phyloP scores from a whole-genome alignment of 2,797 vertebrate species.

The Coccyzus lansbergi region DNA sequence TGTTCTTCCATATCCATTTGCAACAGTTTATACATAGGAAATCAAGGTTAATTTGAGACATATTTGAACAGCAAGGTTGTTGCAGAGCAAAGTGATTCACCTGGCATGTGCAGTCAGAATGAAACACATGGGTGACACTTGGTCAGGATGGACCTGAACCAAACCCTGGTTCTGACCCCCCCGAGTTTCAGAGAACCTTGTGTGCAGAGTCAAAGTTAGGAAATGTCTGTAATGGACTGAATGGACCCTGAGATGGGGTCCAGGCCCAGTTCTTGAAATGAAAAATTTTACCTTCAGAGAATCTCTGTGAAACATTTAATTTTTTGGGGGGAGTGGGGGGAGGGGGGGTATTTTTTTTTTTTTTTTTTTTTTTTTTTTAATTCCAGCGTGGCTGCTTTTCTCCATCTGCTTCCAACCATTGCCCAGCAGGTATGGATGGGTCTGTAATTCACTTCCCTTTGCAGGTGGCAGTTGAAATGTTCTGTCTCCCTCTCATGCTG shows the following conservation, averaged over 20 bases:
- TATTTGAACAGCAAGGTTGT: background rate
- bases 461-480: background rate
- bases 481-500: background rate
- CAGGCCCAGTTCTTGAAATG: background rate
- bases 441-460: background rate
- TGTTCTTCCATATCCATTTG: constrained; percentile 6
- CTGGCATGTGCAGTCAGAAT: background rate
- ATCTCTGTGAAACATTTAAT: background rate
- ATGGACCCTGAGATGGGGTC: accelerated
- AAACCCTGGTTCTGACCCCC: background rate
- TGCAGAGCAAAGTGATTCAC: background rate
- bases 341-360: accelerated
- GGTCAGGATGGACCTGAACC: background rate
- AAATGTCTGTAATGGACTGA: background rate
- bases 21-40: background rate
- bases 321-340: background rate
- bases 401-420: background rate
- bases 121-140: accelerated
- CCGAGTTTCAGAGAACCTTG: background rate
- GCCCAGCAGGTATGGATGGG: background rate
- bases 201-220: background rate
- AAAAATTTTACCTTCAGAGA: background rate
- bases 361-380: accelerated
- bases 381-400: background rate
- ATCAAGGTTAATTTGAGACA: background rate